Base-by-base conservation (phyloP, 1,140 invertebrate species). In the Formica selysi region DNA sequence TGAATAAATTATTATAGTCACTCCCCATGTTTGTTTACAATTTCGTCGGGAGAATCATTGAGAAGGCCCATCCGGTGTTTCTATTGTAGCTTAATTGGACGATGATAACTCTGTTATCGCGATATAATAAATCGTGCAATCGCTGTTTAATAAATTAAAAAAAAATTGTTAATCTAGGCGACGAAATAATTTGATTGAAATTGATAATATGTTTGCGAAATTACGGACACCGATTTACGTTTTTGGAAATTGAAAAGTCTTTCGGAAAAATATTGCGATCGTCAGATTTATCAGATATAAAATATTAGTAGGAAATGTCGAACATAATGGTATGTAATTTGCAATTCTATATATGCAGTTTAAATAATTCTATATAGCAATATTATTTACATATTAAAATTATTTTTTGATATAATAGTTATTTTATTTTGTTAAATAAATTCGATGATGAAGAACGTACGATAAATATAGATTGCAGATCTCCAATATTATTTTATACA, bases 31-130 rank as follows among this genome's bases (percentile, higher is more conserved):
- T 80, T 80, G 78, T 80, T 83, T 83, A 83, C 48, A 44, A 48
- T 83, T 61, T 73, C n/a, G 22, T 44, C 38, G 4, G 67, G 38
- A n/a, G 36, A 62, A 62, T 38, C 74, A 26, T 16, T 1, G 22
- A 54, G 68, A n/a, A 32, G 38, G 7, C 13, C 13, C 19, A 16
- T 0, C 10, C 26, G 19, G 54, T 41, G 13, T 68, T 70, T 44
- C 8, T 59, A 26, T 41, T 41, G 44, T 36, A n/a, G 41, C 26
- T 70, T 83, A 83, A 83, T 83, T 73, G 67, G 68, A 73, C 48
- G 73, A 83, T 59, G 59, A 80, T 83, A 83, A 83, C 10, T 80
- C 36, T 57, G 64, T 80, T 80, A 80, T 80, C 78, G 64, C 22
- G 29, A 57, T 19, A 57, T 80, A 44, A 80, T 80, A 80, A 80